Conservation (phyloP, 2,888 invertebrate species). For the Drosophila silvestris region DNA sequence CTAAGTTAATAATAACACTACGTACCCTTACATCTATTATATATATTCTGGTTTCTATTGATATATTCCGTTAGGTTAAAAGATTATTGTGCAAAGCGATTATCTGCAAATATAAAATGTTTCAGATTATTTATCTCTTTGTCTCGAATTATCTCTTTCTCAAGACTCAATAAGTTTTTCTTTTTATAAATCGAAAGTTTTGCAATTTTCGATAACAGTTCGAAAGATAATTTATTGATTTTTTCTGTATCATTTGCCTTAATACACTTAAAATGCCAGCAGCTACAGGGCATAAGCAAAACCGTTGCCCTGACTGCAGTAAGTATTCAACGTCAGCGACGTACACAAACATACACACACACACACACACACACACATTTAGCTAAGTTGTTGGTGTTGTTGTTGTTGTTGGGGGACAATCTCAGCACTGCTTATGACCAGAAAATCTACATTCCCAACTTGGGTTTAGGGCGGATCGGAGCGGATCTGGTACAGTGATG, state of each 20-base stretch:
- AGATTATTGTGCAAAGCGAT: neutral
- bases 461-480: slow-evolving; percentile 2
- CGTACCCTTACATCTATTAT: neutral
- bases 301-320: neutral
- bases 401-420: slow-evolving; percentile 26
- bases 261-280: neutral
- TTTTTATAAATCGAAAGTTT: neutral
- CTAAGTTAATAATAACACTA: neutral
- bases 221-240: neutral
- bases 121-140: neutral
- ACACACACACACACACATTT: slow-evolving; percentile 3
- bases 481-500: slow-evolving; percentile 1
- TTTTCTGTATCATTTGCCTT: neutral
- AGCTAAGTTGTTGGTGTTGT: slow-evolving; percentile 15
- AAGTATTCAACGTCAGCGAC: slow-evolving; percentile 1
- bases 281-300: neutral
- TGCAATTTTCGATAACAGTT: neutral
- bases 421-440: slow-evolving; percentile 42
- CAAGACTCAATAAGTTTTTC: neutral
- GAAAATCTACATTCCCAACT: slow-evolving; percentile 2
- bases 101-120: neutral
- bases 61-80: neutral
- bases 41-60: neutral
- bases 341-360: neutral
- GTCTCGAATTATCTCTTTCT: neutral